Percentiles rank a stretch among this genome's conserved stretches.
These are phyloP conservation scores for Caracal caracal DNA, from an alignment of 2,113 vertebrate genomes.

Conservation along the genomic window DNA sequence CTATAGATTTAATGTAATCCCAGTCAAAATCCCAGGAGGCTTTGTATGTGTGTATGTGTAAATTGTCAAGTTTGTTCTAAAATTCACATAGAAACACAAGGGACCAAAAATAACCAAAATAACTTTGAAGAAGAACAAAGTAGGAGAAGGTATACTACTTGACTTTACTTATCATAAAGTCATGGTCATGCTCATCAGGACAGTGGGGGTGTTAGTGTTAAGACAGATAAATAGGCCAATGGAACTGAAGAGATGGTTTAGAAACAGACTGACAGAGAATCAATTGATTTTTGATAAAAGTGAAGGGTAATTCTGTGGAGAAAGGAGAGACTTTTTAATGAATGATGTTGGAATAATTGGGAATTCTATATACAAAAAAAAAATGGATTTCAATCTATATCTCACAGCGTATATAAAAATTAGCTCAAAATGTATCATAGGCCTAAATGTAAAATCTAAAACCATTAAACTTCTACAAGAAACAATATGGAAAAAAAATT, in stretches of 20 bases:
- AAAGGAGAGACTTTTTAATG: background rate
- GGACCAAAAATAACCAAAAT: background rate
- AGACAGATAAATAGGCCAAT: background rate
- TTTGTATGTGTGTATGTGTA: background rate
- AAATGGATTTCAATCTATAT: background rate
- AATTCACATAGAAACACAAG: background rate
- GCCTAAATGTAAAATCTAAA: background rate
- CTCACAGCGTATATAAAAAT: background rate
- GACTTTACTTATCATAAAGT: background rate
- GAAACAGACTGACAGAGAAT: background rate
- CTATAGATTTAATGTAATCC: background rate
- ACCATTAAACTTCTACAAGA: background rate
- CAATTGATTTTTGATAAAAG: background rate
- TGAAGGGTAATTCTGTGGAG: background rate
- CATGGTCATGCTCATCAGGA: background rate
- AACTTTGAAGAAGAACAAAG: background rate
- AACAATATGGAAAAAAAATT: slow-evolving; percentile 20
- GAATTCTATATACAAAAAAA: background rate
- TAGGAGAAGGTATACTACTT: background rate
- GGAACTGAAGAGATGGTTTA: background rate
- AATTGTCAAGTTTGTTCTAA: background rate
- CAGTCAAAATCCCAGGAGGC: background rate
- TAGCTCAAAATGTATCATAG: slow-evolving; percentile 16
- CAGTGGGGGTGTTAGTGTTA: background rate
- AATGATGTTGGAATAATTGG: background rate